These are phyloP conservation scores for western clawed frog (Xenopus tropicalis) DNA, from an alignment of 2,113 vertebrate species.

Conservation along the genomic window DNA sequence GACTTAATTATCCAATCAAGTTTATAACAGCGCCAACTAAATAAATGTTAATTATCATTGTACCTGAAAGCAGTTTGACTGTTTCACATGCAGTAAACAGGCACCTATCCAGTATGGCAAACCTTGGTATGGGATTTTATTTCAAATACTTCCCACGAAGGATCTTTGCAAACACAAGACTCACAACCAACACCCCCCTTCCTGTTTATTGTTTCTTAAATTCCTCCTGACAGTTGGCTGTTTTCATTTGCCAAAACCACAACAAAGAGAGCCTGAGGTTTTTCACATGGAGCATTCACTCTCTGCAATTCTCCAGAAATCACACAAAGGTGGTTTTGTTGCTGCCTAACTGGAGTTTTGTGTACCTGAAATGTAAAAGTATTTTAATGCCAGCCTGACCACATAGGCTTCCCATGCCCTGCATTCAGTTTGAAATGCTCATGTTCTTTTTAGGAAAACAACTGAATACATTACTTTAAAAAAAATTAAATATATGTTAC, in stretches of 20 bases:
- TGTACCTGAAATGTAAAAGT: constrained; percentile 73
- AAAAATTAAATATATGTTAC: too few species aligned
- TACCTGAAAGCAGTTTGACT: constrained; percentile 39
- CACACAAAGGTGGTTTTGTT: constrained; percentile 74
- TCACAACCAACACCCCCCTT: constrained; percentile 46
- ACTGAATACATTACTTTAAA: too few species aligned
- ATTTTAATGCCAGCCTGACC: constrained; percentile 62
- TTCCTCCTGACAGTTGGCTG: constrained; percentile 65
- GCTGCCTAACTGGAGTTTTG: constrained; percentile 51
- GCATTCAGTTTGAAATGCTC: constrained; percentile 65
- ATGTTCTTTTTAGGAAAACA: too few species aligned
- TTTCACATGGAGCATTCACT: constrained; percentile 57
- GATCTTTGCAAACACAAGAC: constrained; percentile 49
- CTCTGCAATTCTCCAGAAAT: constrained; percentile 51
- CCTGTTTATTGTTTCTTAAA: constrained; percentile 63
- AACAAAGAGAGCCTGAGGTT: constrained; percentile 69
- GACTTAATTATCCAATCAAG: not conserved
- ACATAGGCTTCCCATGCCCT: constrained; percentile 61
- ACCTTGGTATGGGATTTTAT: not conserved
- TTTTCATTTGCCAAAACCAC: constrained; percentile 66
- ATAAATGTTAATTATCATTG: constrained; percentile 29
- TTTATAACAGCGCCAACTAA: not conserved
- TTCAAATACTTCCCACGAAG: constrained; percentile 52
- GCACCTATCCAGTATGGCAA: constrained; percentile 6
- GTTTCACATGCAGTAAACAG: not conserved